Base-by-base conservation (phyloP, 2,113 vertebrate genomes). In the Archocentrus centrarchus region DNA sequence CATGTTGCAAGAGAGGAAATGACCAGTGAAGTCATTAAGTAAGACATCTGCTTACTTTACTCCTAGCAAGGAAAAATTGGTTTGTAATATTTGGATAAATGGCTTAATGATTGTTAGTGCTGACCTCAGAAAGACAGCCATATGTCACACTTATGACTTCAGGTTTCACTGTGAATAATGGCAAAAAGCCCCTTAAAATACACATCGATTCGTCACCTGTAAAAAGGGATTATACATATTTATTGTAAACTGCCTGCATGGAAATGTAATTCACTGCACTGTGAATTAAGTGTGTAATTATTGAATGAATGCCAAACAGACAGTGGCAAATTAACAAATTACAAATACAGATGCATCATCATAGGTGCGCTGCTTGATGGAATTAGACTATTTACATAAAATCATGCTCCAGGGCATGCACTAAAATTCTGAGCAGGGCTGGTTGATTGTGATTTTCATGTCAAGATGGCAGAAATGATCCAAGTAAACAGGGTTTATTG, bases 21-120 rank as follows among this genome's bases (percentile, higher is more conserved):
- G 27, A 91, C 35, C 24, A 60, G 39, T 77, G 75, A 83, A 68
- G 41, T 87, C 77, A 88, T 91, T 86, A 75, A 77, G 75, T 30
- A 8, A 63, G 32, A 70, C 22, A 3, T 14, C 35, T 66, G 85
- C 61, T 85, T 86, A 81, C 2, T 2, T 82, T 89, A 35, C 66
- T 66, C 61, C 59, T 13, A 41, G 68, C 70, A 68, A 73, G 59
- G 64, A 82, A 86, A 86, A 70, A 63, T 68, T 22, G 13, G 32
- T 76, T 80, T 58, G 35, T 57, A 63, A 59, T 83, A 9, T 3
- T 86, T 79, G 2, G 73, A 79, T 37, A 63, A 80, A 75, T 59
- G 47, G 8, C 15, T 5, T 82, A 86, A 89, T 73, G 20, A 80
- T 82, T 84, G 75, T 70, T 80, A 5, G 27, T 59, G 58, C 50